These are phyloP conservation scores for Micropoecilia bifurca DNA, from an alignment of 2,797 vertebrate genomes.

Conservation along the genomic window DNA sequence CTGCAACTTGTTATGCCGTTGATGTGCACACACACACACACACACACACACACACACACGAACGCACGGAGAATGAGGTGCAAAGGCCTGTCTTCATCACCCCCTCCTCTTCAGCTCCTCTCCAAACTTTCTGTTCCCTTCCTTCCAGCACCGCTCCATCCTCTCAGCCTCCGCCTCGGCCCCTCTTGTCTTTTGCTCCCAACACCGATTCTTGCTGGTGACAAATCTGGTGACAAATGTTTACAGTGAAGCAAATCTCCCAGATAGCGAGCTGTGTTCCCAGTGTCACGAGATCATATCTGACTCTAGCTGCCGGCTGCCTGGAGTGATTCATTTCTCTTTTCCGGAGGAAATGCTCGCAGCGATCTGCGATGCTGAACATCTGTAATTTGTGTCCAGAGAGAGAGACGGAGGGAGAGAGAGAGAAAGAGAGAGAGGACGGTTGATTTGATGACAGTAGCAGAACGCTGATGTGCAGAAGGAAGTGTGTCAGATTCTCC, in stretches of 20 bases:
- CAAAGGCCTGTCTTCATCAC: slow-evolving; percentile 77
- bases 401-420: not conserved
- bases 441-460: slow-evolving; percentile 1
- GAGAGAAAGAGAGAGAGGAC: not conserved
- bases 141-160: slow-evolving; percentile 37
- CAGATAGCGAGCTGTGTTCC: slow-evolving; percentile 31
- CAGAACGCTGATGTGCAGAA: not conserved
- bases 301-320: slow-evolving; percentile 8
- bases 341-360: not conserved
- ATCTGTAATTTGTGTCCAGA: slow-evolving; percentile 15
- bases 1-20: slow-evolving; percentile 70
- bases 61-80: slow-evolving; percentile 59
- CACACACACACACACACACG: slow-evolving; percentile 54
- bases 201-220: slow-evolving; percentile 43
- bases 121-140: slow-evolving; percentile 68
- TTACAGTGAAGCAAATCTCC: slow-evolving; percentile 56
- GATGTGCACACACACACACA: slow-evolving; percentile 51
- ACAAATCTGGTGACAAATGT: slow-evolving; percentile 69
- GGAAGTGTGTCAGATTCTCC: not conserved
- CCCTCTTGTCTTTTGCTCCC: slow-evolving; percentile 24
- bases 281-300: slow-evolving; percentile 53
- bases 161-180: slow-evolving; percentile 12
- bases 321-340: slow-evolving; percentile 50
- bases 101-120: slow-evolving; percentile 67
- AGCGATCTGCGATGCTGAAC: not conserved